Evolutionary conservation across 2,888 invertebrate genomes (phyloP), one percentile per base, ranked within the genome.

Genomic region (Aromia moschata): DNA sequence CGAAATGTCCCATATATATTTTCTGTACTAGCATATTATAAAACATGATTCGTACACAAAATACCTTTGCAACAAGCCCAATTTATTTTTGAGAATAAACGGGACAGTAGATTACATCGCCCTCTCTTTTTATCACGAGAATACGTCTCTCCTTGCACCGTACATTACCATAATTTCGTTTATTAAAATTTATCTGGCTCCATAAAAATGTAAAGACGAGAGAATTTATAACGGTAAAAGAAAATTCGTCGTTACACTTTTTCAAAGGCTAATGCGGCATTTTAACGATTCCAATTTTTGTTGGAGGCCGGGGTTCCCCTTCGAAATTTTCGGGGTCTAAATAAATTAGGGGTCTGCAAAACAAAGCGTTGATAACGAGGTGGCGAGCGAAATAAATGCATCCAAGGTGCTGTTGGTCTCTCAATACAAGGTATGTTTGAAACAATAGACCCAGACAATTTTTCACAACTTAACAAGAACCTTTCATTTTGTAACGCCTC

Each of bases 161-260:
- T n/a, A 4, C 17, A 40, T 40, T 40, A 40, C n/a, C 40, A 40
- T 40, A 40, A 40, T 40, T 16, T 16, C 40, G 17, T 16, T 40
- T 17, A 40, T 40, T 40, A 40, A 11, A 40, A 40, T 40, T 40
- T 40, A 40, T 40, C 15, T 17, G n/a, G 16, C 16, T 14, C 4
- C 17, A n/a, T 10, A 40, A 40, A 16, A n/a, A 9, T 2, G 10
- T 16, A 18, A 40, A 40, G 40, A 40, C 25, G 17, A n/a, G 17
- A 17, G 20, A 47, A 36, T 47, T 33, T 46, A 17, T 7, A 46
- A n/a, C 5, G 17, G 12, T 17, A 36, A 47, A 37, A 20, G 37
- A 17, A 20, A 18, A 47, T 47, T 37, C 5, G 9, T 37, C 18
- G n/a, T 17, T 11, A 36, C 10, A 45, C 31, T 15, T 16, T 12